These are phyloP conservation scores for Siniperca scherzeri DNA, from an alignment of 2,797 vertebrate genomes.

Conservation along the genomic window DNA sequence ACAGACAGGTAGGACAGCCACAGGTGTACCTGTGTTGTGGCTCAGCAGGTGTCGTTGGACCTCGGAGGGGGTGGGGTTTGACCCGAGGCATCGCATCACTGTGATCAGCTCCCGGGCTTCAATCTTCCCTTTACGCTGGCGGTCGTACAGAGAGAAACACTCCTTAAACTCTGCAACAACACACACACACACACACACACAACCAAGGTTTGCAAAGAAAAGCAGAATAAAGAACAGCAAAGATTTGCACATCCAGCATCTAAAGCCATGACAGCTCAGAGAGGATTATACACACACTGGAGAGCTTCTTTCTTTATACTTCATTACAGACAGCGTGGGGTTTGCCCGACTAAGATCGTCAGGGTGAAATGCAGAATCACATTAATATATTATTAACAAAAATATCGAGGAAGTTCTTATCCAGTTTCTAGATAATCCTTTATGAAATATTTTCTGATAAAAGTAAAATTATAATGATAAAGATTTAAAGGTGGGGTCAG, in stretches of 20 bases:
- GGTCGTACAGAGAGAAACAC: constrained; percentile 93
- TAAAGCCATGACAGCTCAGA: not conserved
- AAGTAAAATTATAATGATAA: no score
- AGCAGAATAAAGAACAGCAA: not conserved
- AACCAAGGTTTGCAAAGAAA: not conserved
- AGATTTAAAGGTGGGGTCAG: no score
- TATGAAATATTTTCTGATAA: not conserved
- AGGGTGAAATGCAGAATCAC: not conserved
- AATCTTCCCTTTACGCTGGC: constrained; percentile 89
- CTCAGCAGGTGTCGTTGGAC: constrained; percentile 87
- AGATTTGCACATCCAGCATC: not conserved
- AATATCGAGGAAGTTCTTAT: not conserved
- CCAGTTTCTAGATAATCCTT: not conserved
- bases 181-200: not conserved
- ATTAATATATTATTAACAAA: not conserved
- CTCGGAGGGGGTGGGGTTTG: constrained; percentile 87
- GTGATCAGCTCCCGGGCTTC: constrained; percentile 85
- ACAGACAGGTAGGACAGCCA: no score
- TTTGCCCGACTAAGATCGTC: no score
- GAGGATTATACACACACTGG: not conserved
- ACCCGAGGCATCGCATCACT: constrained; percentile 91
- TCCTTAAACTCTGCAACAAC: constrained; percentile 90
- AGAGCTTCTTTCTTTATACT: not conserved
- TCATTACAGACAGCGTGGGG: no score
- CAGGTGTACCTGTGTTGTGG: constrained; percentile 85